phyloP scores from a whole-genome alignment of 2,113 vertebrate genomes.

The Struthidea cinerea region DNA sequence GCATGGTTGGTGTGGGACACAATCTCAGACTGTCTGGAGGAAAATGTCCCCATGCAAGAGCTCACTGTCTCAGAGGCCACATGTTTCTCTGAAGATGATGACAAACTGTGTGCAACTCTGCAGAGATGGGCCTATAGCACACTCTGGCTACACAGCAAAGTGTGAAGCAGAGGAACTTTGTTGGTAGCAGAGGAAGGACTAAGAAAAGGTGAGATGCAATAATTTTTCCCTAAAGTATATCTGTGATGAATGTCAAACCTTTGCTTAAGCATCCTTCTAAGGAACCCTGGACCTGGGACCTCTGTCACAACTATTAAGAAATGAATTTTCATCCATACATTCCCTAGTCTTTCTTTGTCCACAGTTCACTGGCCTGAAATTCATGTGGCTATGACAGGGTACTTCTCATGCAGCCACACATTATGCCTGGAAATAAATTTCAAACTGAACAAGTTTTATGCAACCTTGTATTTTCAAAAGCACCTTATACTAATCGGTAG shows the following conservation, averaged over 20 bases:
- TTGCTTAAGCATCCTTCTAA: neutral
- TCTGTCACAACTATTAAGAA: neutral
- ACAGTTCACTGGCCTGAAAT: neutral
- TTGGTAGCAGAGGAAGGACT: neutral
- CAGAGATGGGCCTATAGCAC: neutral
- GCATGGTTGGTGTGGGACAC: neutral
- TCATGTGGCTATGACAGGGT: accelerated
- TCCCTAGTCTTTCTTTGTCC: neutral
- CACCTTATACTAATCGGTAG: neutral
- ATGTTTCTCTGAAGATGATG: neutral
- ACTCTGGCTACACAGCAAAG: neutral
- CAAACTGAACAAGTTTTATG: neutral
- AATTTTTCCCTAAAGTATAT: neutral
- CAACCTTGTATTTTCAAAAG: neutral
- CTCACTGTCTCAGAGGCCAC: neutral
- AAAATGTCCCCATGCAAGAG: neutral
- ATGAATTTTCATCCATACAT: neutral
- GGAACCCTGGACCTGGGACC: neutral
- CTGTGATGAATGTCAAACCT: neutral
- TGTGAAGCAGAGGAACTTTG: neutral
- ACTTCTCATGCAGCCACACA: neutral
- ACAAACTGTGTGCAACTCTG: neutral
- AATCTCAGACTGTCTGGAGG: accelerated
- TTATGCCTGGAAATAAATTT: neutral
- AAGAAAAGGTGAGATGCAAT: neutral